Evolutionary conservation across 2,797 vertebrate genomes (phyloP).

Genomic region (Periparus ater): DNA sequence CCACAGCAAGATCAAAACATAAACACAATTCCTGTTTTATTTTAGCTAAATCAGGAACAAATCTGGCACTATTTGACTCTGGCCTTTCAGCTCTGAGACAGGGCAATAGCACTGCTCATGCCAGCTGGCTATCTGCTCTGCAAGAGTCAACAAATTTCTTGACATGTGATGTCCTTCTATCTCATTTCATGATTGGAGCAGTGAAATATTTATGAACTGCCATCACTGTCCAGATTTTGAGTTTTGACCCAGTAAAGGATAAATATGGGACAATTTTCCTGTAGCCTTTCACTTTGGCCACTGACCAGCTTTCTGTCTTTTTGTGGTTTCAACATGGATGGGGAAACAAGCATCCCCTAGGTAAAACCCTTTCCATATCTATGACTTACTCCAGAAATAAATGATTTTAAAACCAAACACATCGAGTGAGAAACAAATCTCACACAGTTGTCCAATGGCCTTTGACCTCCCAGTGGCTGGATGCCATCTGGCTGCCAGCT

Average conservation of each 20-base stretch:
- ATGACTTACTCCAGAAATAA: constrained; percentile 75
- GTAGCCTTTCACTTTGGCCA: constrained; percentile 68
- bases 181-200: constrained; percentile 40
- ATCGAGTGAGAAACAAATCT: constrained; percentile 64
- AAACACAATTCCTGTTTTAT: constrained; percentile 2
- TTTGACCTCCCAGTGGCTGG: constrained; percentile 68
- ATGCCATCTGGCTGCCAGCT: constrained; percentile 68
- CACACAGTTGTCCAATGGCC: constrained; percentile 77
- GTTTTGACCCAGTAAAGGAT: constrained; percentile 47
- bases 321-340: constrained; percentile 70
- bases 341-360: constrained; percentile 66
- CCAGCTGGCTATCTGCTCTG: constrained; percentile 62
- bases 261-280: constrained; percentile 57
- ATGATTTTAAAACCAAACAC: constrained; percentile 68
- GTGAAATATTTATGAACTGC: constrained; percentile 51
- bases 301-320: constrained; percentile 72
- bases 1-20: constrained; percentile 22
- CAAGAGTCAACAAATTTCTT: constrained; percentile 68
- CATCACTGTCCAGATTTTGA: constrained; percentile 22
- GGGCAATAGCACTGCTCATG: not conserved
- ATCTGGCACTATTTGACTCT: constrained; percentile 20
- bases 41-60: constrained; percentile 39
- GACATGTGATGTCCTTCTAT: constrained; percentile 55
- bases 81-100: constrained; percentile 28
- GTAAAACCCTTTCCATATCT: constrained; percentile 72